A percentile compares a stretch with the other conserved stretches of the same genome.
Evolutionary conservation across 1,140 invertebrate species (phyloP).

Genomic region (Latrodectus geometricus): DNA sequence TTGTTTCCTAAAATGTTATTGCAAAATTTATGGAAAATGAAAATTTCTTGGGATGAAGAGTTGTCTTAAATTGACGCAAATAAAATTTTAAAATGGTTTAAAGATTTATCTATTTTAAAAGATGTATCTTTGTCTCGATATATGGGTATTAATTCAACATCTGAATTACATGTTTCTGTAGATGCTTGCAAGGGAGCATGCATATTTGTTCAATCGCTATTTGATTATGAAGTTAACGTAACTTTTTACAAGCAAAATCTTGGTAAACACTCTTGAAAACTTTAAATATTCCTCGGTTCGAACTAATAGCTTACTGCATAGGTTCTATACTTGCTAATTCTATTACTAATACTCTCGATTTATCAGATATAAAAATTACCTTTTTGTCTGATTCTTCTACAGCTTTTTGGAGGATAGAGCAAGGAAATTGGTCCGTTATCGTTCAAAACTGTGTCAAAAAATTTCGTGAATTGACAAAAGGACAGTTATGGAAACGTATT

Average conservation of each 20-base stretch:
- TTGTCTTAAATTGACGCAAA: no score
- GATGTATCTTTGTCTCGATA: no score
- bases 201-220: no score
- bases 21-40: no score
- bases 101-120: no score
- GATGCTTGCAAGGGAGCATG: no score
- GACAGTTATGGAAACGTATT: neutral
- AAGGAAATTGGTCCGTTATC: neutral
- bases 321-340: neutral
- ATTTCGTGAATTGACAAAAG: neutral
- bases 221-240: no score
- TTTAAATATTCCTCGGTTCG: neutral
- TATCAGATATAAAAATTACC: neutral
- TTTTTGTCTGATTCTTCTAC: slow-evolving; percentile 22
- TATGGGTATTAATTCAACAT: no score
- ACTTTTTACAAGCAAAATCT: slow-evolving; percentile 39
- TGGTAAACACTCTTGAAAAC: neutral
- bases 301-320: slow-evolving; percentile 17
- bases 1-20: no score
- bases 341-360: slow-evolving; percentile 1
- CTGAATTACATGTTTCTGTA: no score
- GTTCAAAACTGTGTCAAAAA: slow-evolving; percentile 24
- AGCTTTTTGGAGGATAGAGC: slow-evolving; percentile 1
- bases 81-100: no score
- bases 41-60: no score